Evolutionary conservation across 2,797 vertebrate species (phyloP).

Genomic region (Uromys caudimaculatus): DNA sequence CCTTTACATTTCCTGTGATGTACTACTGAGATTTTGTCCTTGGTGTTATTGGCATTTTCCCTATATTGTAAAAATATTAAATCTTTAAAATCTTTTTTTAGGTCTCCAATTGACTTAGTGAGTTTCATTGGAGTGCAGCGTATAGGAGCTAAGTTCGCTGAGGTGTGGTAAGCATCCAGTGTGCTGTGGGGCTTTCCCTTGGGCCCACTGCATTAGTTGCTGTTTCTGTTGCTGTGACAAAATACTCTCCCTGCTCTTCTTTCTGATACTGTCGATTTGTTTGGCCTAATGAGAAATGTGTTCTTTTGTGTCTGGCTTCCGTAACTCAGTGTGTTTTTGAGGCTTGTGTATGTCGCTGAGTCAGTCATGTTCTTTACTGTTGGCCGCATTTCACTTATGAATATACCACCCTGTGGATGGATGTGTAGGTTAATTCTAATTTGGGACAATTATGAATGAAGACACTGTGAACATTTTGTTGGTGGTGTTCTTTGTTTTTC

Average conservation of each 20-base stretch:
- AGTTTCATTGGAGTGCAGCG: constrained; percentile 8
- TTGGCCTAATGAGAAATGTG: not conserved
- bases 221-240: not conserved
- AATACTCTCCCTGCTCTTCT: not conserved
- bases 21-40: not conserved
- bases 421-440: not conserved
- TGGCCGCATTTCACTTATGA: not conserved
- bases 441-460: not conserved
- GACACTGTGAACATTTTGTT: not conserved
- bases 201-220: not conserved
- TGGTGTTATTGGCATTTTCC: constrained; percentile 31
- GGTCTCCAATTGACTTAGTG: not conserved
- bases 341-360: not conserved
- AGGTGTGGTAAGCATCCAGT: not conserved
- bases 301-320: not conserved
- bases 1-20: not conserved
- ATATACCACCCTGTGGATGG: not conserved
- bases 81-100: constrained; percentile 28
- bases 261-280: not conserved
- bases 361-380: not conserved
- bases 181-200: not conserved
- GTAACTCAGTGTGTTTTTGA: not conserved
- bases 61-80: constrained; percentile 9
- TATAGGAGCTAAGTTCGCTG: not conserved
- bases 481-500: not conserved